A percentile compares a stretch with the other conserved stretches of the same genome.
These are phyloP conservation scores for Drosophila orosa DNA, from an alignment of 1,140 invertebrate genomes.

Conservation along the genomic window DNA sequence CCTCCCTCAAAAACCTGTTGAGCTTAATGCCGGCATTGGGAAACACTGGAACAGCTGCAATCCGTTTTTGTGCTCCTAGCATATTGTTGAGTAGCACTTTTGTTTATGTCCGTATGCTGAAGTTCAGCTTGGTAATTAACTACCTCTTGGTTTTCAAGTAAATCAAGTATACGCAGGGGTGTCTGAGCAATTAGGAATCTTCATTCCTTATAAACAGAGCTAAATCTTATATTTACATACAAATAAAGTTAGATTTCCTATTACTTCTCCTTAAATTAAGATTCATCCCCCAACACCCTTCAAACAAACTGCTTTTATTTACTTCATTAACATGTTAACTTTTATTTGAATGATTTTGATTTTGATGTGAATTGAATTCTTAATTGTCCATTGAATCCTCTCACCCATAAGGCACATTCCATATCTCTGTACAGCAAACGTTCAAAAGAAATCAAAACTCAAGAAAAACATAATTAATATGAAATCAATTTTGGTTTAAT, in stretches of 20 bases:
- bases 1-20: conserved; percentile 26
- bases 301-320: not conserved
- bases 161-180: conserved; percentile 10
- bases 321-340: conserved; percentile 13
- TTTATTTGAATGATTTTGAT: conserved; percentile 30
- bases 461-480: conserved; percentile 2
- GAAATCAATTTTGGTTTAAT: conserved; percentile 48
- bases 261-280: too few relatives aligned
- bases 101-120: conserved; percentile 11
- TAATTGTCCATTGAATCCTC: conserved; percentile 38
- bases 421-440: conserved; percentile 23
- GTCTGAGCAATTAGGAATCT: not conserved
- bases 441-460: conserved; percentile 4
- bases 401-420: conserved; percentile 43
- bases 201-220: too few relatives aligned
- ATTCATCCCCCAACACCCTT: not conserved
- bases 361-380: conserved; percentile 37
- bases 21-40: conserved; percentile 19
- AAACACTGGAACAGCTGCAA: conserved; percentile 27
- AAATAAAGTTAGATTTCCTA: too few relatives aligned
- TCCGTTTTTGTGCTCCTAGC: conserved; percentile 14
- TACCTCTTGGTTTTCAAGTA: not conserved
- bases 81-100: conserved; percentile 19
- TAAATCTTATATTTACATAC: too few relatives aligned
- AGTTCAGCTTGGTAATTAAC: conserved; percentile 11